A percentile compares a stretch with the other conserved stretches of the same genome.
These are phyloP conservation scores for Sylvietta virens DNA, from an alignment of 2,113 vertebrate genomes.

Conservation along the genomic window DNA sequence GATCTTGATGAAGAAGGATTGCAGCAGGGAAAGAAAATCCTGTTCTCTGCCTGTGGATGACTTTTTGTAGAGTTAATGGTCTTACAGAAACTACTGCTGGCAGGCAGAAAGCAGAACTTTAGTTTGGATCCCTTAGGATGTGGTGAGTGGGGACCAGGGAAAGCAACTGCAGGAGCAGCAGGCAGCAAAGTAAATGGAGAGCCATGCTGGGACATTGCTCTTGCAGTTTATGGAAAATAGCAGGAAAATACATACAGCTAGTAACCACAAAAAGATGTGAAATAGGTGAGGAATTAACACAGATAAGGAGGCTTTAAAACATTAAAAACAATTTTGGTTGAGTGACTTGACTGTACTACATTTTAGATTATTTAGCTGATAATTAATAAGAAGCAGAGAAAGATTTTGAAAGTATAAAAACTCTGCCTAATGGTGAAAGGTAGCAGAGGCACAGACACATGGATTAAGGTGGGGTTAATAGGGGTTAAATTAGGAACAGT, in stretches of 20 bases:
- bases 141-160: no score
- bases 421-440: neutral
- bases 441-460: neutral
- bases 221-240: neutral
- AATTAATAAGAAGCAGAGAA: neutral
- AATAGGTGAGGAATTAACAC: neutral
- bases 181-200: neutral
- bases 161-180: rapidly evolving
- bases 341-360: neutral
- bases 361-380: neutral
- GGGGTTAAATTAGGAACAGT: neutral
- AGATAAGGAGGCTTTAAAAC: neutral
- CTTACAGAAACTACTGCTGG: neutral
- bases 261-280: neutral
- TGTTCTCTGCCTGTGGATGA: neutral
- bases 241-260: neutral
- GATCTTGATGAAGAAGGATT: neutral
- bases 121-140: neutral
- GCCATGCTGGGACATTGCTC: neutral
- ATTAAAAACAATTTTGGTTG: neutral
- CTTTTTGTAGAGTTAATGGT: neutral
- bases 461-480: neutral
- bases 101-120: neutral
- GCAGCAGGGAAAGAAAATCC: neutral
- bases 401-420: neutral